A percentile compares a stretch with the other conserved stretches of the same genome.
phyloP scores from a whole-genome alignment of 2,888 invertebrate species.

The Stenurella melanura region DNA sequence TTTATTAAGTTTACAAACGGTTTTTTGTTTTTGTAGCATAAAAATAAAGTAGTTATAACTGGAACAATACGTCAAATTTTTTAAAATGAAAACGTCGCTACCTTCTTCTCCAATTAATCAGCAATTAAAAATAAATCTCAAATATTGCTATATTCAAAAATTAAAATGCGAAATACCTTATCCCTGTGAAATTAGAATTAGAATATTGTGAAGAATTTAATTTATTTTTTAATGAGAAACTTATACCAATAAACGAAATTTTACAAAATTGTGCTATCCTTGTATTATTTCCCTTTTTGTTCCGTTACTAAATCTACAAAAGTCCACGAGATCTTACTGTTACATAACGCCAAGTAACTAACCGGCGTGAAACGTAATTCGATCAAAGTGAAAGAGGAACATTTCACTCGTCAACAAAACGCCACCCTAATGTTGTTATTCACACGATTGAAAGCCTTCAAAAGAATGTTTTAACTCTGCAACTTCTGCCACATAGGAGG shows the following conservation, averaged over 20 bases:
- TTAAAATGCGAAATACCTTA: no score
- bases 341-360: background rate
- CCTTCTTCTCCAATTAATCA: no score
- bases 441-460: conserved; percentile 7
- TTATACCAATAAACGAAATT: background rate
- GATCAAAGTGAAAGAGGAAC: conserved; percentile 4
- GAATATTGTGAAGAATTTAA: no score
- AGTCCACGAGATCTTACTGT: background rate
- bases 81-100: no score
- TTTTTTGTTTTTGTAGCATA: no score
- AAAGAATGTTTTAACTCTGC: conserved; percentile 1
- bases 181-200: no score
- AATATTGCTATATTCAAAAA: no score
- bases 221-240: no score
- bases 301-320: background rate
- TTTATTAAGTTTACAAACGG: no score
- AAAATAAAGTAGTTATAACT: no score
- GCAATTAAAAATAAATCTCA: no score
- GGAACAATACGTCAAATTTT: no score
- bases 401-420: conserved; percentile 2
- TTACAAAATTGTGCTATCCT: background rate
- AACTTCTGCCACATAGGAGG: background rate
- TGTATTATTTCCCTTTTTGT: background rate
- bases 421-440: conserved; percentile 1
- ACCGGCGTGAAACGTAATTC: conserved; percentile 1